Base-by-base conservation (phyloP, 2,797 vertebrate genomes). In the Fundulus diaphanus region DNA sequence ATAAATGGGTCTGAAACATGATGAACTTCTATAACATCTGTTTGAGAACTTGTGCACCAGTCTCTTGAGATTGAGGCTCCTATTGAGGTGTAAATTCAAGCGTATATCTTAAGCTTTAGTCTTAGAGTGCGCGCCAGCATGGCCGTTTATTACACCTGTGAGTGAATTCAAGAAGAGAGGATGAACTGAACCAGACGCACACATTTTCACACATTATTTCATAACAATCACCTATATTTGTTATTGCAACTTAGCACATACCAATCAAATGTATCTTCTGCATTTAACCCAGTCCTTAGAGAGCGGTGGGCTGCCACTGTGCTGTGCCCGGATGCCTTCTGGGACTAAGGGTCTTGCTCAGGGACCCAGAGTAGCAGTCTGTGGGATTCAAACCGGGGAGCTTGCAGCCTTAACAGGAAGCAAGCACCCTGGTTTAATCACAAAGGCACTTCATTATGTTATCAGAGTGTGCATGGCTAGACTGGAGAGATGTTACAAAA, bases 121-220 rank as follows among this genome's bases (percentile, higher is more conserved):
- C 74, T 84, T n/a, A n/a, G n/a, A n/a, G 86, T 83, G 87, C 86
- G 90, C 95, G 93, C 92, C 93, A 91, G 87, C 74, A 85, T n/a
- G 85, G 85, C 87, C 93, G 90, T 92, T 92, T 92, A 74, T 89
- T 95, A 85, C 91, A 92, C 90, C 89, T 95, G 87, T 73, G 82
- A 90, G 90, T 87, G 93, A 94, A 94, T 95, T 92, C 92, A 93
- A 89, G 88, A 91, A 87, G 89, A 90, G 91, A 84, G 92, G 93
- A 95, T 94, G 91, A 93, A 81, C 90, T 72, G 74, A 91, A 87
- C 87, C 89, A 90, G 90, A 89, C 87, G 90, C 68, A 74, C 80
- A 46, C 73, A 93, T 94, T 93, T 92, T 85, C 93, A 90, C 93
- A 93, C 89, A 93, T 91, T 85, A 89, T 92, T 92, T 94, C 89